Percentiles rank a stretch among this genome's conserved stretches.
Conservation (phyloP, 2,797 vertebrate species). For the Phoeniculus purpureus region DNA sequence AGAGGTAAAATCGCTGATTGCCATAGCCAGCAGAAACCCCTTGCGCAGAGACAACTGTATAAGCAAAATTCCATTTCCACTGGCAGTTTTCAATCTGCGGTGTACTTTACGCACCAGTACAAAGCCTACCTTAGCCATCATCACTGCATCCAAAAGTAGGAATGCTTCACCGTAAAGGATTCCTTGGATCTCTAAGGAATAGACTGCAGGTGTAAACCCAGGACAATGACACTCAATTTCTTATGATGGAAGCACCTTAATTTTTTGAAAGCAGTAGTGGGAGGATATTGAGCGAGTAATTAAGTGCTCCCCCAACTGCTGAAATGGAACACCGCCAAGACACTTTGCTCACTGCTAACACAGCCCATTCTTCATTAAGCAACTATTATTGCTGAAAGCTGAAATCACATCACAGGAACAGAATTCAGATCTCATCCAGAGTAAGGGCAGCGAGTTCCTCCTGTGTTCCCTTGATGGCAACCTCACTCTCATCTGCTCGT, state of each 20-base stretch:
- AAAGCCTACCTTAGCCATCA: not conserved
- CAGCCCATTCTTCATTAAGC: not conserved
- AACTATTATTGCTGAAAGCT: not conserved
- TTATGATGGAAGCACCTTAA: not conserved
- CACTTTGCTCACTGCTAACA: not conserved
- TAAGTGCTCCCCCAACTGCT: not conserved
- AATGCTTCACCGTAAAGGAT: not conserved
- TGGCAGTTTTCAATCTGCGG: not conserved
- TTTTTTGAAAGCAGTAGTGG: not conserved
- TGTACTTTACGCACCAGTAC: not conserved
- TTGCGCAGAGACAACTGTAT: not conserved
- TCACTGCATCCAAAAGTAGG: not conserved
- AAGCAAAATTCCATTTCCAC: constrained; percentile 30
- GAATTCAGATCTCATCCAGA: not conserved
- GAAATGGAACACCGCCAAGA: not conserved
- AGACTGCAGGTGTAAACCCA: not conserved
- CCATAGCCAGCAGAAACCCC: not conserved
- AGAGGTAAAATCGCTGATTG: not conserved
- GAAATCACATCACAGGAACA: not conserved
- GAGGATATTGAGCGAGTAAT: not conserved
- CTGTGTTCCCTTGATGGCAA: not conserved
- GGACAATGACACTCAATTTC: not conserved
- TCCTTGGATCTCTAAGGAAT: not conserved
- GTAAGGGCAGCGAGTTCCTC: not conserved
- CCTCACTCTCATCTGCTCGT: not conserved